Base-by-base conservation (phyloP, 2,113 vertebrate genomes). In the Columba janthina region DNA sequence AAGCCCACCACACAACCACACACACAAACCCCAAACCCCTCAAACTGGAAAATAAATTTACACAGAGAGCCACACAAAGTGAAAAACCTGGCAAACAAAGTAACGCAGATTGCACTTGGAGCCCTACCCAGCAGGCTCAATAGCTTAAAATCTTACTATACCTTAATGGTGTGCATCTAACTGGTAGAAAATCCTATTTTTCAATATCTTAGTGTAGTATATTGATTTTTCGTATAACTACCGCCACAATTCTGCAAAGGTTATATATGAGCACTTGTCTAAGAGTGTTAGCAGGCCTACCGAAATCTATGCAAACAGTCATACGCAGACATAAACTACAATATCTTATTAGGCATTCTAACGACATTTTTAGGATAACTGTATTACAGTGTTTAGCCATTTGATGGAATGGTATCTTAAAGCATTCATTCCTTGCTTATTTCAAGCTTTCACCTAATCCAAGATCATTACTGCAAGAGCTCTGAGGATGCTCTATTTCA, bases 241-340 rank as follows among this genome's bases (percentile, higher is more conserved):
- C 76, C 81, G 73, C 12, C 70, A 87, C 77, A 64, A 17, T 51
- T 84, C 32, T 80, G 31, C 65, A 84, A 89, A 74, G 29, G 22
- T 89, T 86, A 87, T 91, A 65, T 81, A 92, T 9, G 46, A 80
- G 29, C 36, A 56, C n/a, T 90, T 94, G 69, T 79, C 34, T 62
- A 83, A 85, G 12, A 2, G 1, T 15, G 50, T 93, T 80, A 94
- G 42, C 64, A 93, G n/a, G 38, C 32, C 65, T 71, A 40, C n/a
- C 57, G 67, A 90, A 94, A 96, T 90, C 92, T 62, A 71, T 94
- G 86, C 46, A 73, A 96, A 77, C n/a, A 77, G 42, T 90, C 69
- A 78, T 74, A 95, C 74, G 22, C 32, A 81, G 10, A 48, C 38
- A 84, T 86, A 77, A 92, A 80, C 61, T 75, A 71, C 48, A 89